phyloP scores from a whole-genome alignment of 2,888 invertebrate species.

The Branchellion lobata region DNA sequence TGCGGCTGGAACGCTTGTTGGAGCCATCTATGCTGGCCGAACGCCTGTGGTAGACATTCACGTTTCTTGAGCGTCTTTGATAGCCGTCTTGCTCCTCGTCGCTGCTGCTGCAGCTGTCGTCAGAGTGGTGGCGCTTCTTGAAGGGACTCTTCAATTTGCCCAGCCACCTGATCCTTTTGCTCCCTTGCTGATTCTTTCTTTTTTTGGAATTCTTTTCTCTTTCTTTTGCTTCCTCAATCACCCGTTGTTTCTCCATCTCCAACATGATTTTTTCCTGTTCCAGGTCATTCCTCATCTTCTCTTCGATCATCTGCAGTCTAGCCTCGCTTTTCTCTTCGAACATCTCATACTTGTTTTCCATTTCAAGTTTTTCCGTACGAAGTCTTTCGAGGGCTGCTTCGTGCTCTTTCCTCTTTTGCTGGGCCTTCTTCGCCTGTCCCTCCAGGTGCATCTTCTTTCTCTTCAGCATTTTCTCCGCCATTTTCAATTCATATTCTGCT shows the following conservation, averaged over 20 bases:
- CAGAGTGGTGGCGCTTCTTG: no score
- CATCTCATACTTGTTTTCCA: neutral
- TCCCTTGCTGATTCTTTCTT: neutral
- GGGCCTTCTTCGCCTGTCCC: neutral
- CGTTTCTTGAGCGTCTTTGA: neutral
- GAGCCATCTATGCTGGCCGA: neutral
- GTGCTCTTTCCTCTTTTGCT: neutral
- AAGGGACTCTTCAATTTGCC: no score
- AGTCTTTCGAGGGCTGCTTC: neutral
- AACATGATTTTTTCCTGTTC: neutral
- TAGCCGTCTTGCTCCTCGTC: neutral
- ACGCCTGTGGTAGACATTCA: neutral
- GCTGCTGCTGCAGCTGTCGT: neutral
- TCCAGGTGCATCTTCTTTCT: neutral
- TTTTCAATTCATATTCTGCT: slow-evolving; percentile 2
- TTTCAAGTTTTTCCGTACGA: neutral
- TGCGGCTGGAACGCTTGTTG: neutral
- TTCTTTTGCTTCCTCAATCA: slow-evolving; percentile 11
- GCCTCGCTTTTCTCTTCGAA: slow-evolving; percentile 2
- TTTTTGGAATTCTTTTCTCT: neutral
- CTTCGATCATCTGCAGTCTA: neutral
- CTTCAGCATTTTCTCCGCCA: neutral
- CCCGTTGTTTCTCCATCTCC: neutral
- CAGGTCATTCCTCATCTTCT: neutral
- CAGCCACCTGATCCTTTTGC: neutral